Percentiles rank a stretch among this genome's conserved stretches.
phyloP scores from a whole-genome alignment of 2,797 vertebrate genomes.

The Lacerta viridis region DNA sequence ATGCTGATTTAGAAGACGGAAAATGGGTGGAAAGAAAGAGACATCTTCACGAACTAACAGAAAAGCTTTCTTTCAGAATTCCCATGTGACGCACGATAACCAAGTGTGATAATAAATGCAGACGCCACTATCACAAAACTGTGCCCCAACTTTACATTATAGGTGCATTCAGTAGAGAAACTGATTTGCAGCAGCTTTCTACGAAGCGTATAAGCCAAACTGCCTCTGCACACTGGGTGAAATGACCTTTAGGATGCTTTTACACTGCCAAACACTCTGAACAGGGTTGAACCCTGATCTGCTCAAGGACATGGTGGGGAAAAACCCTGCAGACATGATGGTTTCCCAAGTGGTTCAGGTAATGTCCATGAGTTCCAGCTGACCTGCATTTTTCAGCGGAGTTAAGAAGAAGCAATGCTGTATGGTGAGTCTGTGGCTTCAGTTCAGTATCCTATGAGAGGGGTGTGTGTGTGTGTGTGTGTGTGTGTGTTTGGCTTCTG shows the following conservation, averaged over 20 bases:
- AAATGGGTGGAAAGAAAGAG: too few relatives aligned
- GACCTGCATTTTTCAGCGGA: neutral
- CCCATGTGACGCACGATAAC: too few relatives aligned
- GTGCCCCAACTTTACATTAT: too few relatives aligned
- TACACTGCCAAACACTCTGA: neutral
- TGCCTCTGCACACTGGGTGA: neutral
- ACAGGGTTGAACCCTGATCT: neutral
- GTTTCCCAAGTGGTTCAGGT: neutral
- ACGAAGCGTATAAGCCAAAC: neutral
- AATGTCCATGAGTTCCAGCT: neutral
- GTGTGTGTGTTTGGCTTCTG: neutral
- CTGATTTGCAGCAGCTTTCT: neutral
- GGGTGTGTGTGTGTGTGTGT: too few relatives aligned
- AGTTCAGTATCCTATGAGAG: neutral
- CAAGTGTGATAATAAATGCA: too few relatives aligned
- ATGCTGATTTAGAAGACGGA: too few relatives aligned
- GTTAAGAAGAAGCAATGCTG: too few relatives aligned
- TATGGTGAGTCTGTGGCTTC: neutral
- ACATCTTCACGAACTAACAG: too few relatives aligned
- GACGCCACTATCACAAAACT: too few relatives aligned
- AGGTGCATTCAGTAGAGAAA: neutral
- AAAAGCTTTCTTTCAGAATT: too few relatives aligned
- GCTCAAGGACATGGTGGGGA: neutral
- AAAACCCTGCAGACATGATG: neutral
- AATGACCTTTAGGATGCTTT: neutral